Percentiles rank a stretch among this genome's conserved stretches.
These are phyloP conservation scores for Oryctolagus cuniculus DNA, from an alignment of 2,113 vertebrate species.

Conservation along the genomic window DNA sequence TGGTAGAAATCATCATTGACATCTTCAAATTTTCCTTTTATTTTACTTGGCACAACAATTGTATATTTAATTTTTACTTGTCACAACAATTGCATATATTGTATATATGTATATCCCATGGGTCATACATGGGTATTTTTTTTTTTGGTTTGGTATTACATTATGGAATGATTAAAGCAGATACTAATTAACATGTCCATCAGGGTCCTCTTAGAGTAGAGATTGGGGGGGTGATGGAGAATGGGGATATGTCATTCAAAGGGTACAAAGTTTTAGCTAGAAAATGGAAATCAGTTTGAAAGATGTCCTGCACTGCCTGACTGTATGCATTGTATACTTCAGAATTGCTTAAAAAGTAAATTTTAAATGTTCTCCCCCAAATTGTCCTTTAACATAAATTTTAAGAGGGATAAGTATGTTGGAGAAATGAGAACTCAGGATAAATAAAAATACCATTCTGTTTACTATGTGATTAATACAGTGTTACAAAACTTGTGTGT, in stretches of 20 bases:
- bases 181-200: neutral
- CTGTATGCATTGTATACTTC: neutral
- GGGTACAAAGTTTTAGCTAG: neutral
- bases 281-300: neutral
- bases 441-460: neutral
- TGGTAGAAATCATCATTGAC: slow-evolving; percentile 1
- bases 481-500: neutral
- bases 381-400: slow-evolving; percentile 33
- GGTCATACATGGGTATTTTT: neutral
- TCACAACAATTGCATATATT: neutral
- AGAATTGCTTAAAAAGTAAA: neutral
- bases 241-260: neutral
- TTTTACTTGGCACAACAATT: neutral
- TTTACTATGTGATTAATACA: neutral
- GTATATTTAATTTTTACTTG: neutral
- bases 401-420: neutral
- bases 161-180: neutral
- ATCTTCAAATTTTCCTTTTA: neutral
- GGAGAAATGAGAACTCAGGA: neutral
- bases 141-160: neutral
- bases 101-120: no score
- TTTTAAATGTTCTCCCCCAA: neutral
- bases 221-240: neutral
- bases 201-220: neutral
- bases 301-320: neutral